Base-by-base conservation (phyloP, 64 coral and sea anemone species). In the Actinia tenebrosa region DNA sequence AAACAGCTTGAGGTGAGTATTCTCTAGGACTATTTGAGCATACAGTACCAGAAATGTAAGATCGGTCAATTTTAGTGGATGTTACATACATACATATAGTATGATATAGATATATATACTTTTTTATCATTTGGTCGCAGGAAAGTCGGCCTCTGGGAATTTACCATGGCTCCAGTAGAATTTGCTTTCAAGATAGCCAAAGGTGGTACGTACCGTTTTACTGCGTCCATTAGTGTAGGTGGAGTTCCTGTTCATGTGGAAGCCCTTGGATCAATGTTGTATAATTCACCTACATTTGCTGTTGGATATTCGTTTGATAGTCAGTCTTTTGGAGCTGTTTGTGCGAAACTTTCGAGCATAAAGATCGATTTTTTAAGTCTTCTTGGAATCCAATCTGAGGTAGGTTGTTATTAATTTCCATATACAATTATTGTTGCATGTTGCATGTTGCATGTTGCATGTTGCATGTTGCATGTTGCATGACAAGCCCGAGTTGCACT, bases 171-270 rank as follows among this genome's bases (percentile, higher is more conserved):
- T 17, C 97, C 93, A 60, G 93, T 68, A 3, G 87, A 92, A 7
- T 92, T 95, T 47, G 72, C 83, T 8, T 88, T 86, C 77, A 93
- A 89, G 45, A 63, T 99, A 62, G 90, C 68, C 44, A 89, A 86
- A 69, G 69, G 55, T 16, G 90, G 83, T 44, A 82, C 86, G 0
- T 87, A 86, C 59, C 91, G 97, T 5, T 90, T 99, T 52, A 99
- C 97, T 44, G 90, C 86, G 1, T 95, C 97, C 1, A 88, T 99
- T 27, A 79, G 77, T 80, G 89, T 86, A 19, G 86, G 87, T 3
- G 97, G 97, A 16, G 93, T 99, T 13, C 97, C 97, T 13, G 77
- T 99, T 47, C 97, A 99, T 75, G 93, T 95, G 20, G 97, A 99
- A 30, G 85, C 92, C 19, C 83, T 99, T 7, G 11, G 58, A 16